These are phyloP conservation scores for Drosophila sp. DNA, from an alignment of 1,140 invertebrate species.

Conservation along the genomic window DNA sequence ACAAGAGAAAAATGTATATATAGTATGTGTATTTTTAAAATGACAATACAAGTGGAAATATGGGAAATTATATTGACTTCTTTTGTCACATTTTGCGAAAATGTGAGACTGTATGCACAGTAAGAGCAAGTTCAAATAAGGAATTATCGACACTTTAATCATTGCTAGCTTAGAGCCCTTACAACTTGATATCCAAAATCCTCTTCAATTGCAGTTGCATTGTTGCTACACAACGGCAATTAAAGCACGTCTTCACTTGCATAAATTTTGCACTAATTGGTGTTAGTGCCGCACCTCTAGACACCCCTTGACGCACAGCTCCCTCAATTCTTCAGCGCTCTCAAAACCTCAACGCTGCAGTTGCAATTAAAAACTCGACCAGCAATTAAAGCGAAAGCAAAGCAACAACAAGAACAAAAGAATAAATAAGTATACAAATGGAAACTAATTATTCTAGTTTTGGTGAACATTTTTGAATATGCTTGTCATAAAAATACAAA, in stretches of 20 bases:
- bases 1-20: too few relatives aligned
- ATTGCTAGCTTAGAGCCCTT: conserved; percentile 4
- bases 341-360: conserved; percentile 58
- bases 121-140: too few relatives aligned
- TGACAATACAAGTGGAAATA: too few relatives aligned
- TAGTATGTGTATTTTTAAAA: too few relatives aligned
- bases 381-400: conserved; percentile 52
- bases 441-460: neutral
- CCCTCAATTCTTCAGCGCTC: conserved; percentile 6
- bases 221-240: conserved; percentile 35
- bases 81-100: too few relatives aligned
- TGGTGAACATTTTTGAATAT: neutral
- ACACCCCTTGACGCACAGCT: neutral
- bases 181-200: conserved; percentile 4
- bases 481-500: conserved; percentile 10
- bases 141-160: neutral
- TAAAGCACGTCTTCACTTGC: conserved; percentile 49
- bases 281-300: conserved; percentile 12
- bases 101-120: too few relatives aligned
- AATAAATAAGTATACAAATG: conserved; percentile 1
- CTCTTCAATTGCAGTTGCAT: conserved; percentile 1
- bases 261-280: conserved; percentile 53
- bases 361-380: conserved; percentile 72
- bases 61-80: too few relatives aligned
- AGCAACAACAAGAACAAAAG: conserved; percentile 14